phyloP scores from a whole-genome alignment of 2,888 invertebrate species.

The Pandemis heparana region DNA sequence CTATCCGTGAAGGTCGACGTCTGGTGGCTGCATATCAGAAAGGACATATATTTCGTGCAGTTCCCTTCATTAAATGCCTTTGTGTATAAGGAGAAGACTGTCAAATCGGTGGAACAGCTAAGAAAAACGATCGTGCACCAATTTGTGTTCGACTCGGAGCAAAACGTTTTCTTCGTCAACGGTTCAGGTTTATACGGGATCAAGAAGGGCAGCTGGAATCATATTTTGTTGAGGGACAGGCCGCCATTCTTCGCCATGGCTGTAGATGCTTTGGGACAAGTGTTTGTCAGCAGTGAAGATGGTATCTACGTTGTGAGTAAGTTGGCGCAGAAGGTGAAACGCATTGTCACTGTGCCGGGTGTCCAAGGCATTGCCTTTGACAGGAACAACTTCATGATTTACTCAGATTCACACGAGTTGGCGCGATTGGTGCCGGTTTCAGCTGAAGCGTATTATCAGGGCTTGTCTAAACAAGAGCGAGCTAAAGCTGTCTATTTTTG shows the following conservation, averaged over 20 bases:
- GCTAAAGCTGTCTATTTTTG: constrained; percentile 10
- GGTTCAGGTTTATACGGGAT: constrained; percentile 69
- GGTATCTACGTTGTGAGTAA: constrained; percentile 69
- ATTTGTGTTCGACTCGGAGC: constrained; percentile 66
- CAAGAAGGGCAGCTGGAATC: constrained; percentile 44
- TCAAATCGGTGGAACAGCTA: constrained; percentile 56
- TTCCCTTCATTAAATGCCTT: constrained; percentile 71
- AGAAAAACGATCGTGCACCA: constrained; percentile 63
- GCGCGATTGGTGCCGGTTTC: constrained; percentile 59
- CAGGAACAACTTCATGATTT: constrained; percentile 67
- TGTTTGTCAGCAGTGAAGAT: constrained; percentile 70
- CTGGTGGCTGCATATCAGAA: constrained; percentile 73
- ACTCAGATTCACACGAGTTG: constrained; percentile 72
- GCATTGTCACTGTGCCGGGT: constrained; percentile 63
- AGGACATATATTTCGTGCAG: constrained; percentile 67
- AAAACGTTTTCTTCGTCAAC: constrained; percentile 71
- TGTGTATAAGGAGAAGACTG: constrained; percentile 60
- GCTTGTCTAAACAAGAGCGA: background rate
- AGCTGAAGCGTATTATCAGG: constrained; percentile 17
- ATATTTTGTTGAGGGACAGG: constrained; percentile 58
- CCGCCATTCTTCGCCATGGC: constrained; percentile 68
- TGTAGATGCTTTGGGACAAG: constrained; percentile 62
- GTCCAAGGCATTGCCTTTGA: constrained; percentile 73
- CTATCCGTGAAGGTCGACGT: constrained; percentile 68
- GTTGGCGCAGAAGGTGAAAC: constrained; percentile 64